Base-by-base conservation (phyloP, 2,888 invertebrate species). In the Thyatira batis region DNA sequence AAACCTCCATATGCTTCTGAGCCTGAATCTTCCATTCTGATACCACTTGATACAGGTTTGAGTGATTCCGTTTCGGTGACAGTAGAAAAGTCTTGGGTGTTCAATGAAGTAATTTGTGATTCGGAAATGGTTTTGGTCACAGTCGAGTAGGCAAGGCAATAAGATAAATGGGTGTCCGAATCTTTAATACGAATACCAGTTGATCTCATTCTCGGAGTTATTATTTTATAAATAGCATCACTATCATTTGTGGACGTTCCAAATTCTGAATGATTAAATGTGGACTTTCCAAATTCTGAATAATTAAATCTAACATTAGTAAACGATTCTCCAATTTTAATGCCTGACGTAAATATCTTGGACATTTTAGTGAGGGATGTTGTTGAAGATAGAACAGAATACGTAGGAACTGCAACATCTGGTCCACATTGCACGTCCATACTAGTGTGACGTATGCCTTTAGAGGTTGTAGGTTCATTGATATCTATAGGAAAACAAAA, bases 381-480 rank as follows among this genome's bases (percentile, higher is more conserved):
- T 10, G 79, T 74, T 4, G 82, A 69, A 17, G 86, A 79, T 21
- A 80, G 50, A 58, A 70, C 68, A 0, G 80, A 66, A 57, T 68
- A 69, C 23, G 61, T 54, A 0, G 71, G 63, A 3, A 69, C 61
- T 10, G 58, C 60, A n/a, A 61, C 50, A 53, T 90, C 90, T 6
- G 89, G 80, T 11, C 91, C 89, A 62, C 92, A 92, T 63, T 91
- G 91, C 3, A 81, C 87, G 61, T 91, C 90, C 70, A 81, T 82
- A 52, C 80, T 78, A 21, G 80, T 55, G 58, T 85, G 88, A 23
- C 87, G 84, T 54, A 91, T 76, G 23, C 92, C 92, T 75, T 88
- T 89, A n/a, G 92, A 92, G 53, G 92, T 91, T 57, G 86, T 88
- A 2, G 92, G 91, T 73, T 91, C 90, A 59, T 91, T 83, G 57